Evolutionary conservation across 2,888 invertebrate genomes (phyloP).

Genomic region (Tromatobia lineatoria): DNA sequence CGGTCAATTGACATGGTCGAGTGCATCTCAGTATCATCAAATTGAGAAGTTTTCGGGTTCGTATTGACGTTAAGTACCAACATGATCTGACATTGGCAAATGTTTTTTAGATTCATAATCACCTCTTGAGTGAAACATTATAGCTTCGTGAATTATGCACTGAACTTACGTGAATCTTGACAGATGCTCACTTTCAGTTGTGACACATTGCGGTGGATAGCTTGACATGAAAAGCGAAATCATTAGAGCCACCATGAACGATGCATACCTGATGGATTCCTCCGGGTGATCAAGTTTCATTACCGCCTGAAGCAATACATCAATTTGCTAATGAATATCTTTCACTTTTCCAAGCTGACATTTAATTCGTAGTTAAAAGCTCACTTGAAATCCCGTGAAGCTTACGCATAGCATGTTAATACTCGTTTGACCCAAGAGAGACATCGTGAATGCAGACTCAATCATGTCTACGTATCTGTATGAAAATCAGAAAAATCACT

Average conservation of each 20-base stretch:
- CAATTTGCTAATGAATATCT: not conserved
- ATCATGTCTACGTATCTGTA: constrained; percentile 72
- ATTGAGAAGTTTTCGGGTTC: constrained; percentile 71
- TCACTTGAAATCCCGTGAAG: constrained; percentile 77
- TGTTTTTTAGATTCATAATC: too few species aligned
- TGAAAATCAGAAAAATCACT: not conserved
- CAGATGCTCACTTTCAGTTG: constrained; percentile 71
- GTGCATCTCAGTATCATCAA: constrained; percentile 74
- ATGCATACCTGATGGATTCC: constrained; percentile 70
- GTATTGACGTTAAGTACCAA: constrained; percentile 75
- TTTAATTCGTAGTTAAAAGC: constrained; percentile 3
- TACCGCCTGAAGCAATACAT: constrained; percentile 60
- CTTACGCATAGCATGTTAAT: constrained; percentile 75
- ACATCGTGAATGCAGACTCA: constrained; percentile 72
- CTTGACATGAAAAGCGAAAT: constrained; percentile 72
- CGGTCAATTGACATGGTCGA: constrained; percentile 74
- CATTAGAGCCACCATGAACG: constrained; percentile 70
- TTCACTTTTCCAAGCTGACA: not conserved
- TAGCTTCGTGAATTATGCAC: not conserved
- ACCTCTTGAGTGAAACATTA: too few species aligned
- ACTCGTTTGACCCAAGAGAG: constrained; percentile 74
- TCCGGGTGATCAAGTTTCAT: constrained; percentile 63
- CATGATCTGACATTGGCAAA: constrained; percentile 30
- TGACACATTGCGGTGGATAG: constrained; percentile 75
- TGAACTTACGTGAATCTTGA: constrained; percentile 72